These are phyloP conservation scores for Sericinus montela DNA, from an alignment of 2,888 invertebrate genomes.

Conservation along the genomic window DNA sequence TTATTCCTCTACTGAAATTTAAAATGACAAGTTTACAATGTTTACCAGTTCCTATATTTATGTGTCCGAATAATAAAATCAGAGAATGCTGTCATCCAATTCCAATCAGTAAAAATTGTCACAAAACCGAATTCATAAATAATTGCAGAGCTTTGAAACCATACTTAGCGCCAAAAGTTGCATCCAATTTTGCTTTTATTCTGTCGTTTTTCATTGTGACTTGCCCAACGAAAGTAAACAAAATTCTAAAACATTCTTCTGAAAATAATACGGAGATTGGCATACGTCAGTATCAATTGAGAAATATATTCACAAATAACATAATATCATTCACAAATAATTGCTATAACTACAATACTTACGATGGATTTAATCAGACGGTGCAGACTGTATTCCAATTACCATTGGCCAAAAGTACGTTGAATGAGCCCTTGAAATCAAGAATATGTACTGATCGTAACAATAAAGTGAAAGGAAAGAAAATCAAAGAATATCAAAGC, in stretches of 20 bases:
- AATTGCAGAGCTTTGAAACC: slow-evolving; percentile 7
- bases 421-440: background rate
- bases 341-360: background rate
- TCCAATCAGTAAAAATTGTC: background rate
- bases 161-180: background rate
- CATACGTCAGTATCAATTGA: background rate
- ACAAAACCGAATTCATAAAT: background rate
- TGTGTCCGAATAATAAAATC: background rate
- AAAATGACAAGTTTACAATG: background rate
- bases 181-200: background rate
- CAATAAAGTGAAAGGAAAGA: background rate
- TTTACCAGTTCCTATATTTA: background rate
- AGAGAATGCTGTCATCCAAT: background rate
- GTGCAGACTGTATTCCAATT: background rate
- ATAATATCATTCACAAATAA: background rate
- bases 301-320: no score
- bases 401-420: background rate
- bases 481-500: background rate
- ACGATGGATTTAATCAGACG: background rate
- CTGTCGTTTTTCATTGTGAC: background rate
- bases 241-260: background rate
- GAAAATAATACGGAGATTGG: background rate
- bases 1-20: background rate
- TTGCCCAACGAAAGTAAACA: background rate
- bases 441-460: background rate